Evolutionary conservation across 1,140 invertebrate genomes (phyloP), one percentile per base, ranked within the genome.

Genomic region (Heliconius nattereri): DNA sequence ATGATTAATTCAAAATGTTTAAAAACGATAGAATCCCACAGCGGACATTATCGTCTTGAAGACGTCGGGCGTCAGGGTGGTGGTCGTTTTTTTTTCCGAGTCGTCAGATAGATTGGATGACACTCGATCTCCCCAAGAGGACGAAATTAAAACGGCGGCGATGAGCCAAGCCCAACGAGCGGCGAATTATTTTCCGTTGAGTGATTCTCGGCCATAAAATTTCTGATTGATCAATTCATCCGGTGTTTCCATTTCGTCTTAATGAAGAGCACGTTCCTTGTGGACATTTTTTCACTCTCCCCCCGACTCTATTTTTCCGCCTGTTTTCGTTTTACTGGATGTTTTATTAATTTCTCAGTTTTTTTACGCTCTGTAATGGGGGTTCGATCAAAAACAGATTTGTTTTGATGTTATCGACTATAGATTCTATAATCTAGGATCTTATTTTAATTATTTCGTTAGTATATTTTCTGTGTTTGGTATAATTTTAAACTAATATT

Each of bases 201-300:
- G 91, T 94, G 92, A 94, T 94, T 94, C 90, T 85, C 78, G 88
- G 83, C 90, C 91, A 94, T 94, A 94, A 93, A 94, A 93, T 89
- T 92, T 92, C 88, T 93, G 91, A 93, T 94, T 94, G 92, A 94
- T 94, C 92, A 94, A 94, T 94, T 93, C 92, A 92, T 94, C 86
- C 89, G 87, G 85, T 89, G 90, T 92, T 92, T 86, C 90, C 87
- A 90, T 92, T 88, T 85, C 88, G 83, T 79, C 84, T 85, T 94
- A 94, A 94, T 94, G 91, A 94, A 91, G 90, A 88, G 90, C 89
- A 89, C 87, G 91, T 87, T 89, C 85, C 85, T 87, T 80, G 84
- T 86, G 85, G 89, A 87, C 86, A 86, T 85, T 89, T 90, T 91
- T 87, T 84, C 72, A 73, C 80, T 86, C 87, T 84, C 88, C 78